Base-by-base conservation (phyloP, 1,140 invertebrate genomes). In the Muscidifurax raptorellus region DNA sequence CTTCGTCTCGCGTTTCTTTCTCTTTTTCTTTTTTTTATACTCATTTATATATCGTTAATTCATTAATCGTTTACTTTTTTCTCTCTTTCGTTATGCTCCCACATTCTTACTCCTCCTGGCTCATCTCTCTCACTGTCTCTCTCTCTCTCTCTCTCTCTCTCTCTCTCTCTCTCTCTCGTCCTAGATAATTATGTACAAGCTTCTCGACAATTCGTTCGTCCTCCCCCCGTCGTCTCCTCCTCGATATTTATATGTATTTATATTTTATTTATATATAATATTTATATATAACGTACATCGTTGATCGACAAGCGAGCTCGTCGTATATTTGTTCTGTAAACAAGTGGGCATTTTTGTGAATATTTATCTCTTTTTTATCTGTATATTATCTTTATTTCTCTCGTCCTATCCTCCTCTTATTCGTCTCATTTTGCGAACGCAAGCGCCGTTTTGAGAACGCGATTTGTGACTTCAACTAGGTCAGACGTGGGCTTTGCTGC, bases 171-270 rank as follows among this genome's bases (percentile, higher is more conserved):
- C n/a, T n/a, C n/a, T n/a, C n/a, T 75, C 18, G 15, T 66, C 36
- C 64, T 71, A 18, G 7, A 27, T 28, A 30, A 18, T 64, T 91
- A 90, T 91, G 86, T 91, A 91, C 90, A 91, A 89, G 74, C 87
- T 86, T 87, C 80, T 84, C 78, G 87, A 88, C 87, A 87, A 87
- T 88, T 89, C 85, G 80, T 86, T 84, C 86, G 82, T 27, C 47
- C 13, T 22, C 64, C 47, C 64, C 47, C 13, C 74, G 78, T 82
- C 12, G 28, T 83, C 18, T 36, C 82, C 80, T 66, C 82, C 74
- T 82, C 75, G 28, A 76, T 84, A 84, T 82, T 83, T 71, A 78
- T 84, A 84, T 81, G 28, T 80, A 76, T 79, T 86, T 86, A 83
- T 82, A 75, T 82, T 84, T 66, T 85, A 85, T 85, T 64, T 59